Conservation (phyloP, 2,888 invertebrate species). For the Dascillus cervinus region DNA sequence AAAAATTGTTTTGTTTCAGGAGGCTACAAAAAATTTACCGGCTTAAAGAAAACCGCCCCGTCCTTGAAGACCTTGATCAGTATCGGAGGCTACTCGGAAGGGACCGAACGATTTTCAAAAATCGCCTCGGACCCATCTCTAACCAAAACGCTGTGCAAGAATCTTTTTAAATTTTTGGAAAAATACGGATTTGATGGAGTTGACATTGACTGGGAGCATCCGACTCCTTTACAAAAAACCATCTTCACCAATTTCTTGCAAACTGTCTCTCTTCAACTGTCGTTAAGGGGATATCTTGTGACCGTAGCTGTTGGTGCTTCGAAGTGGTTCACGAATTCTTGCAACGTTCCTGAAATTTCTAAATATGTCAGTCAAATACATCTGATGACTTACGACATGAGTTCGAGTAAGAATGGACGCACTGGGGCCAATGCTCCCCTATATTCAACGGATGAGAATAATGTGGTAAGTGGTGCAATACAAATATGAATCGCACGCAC, state of each 20-base stretch:
- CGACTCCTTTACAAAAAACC: too few species aligned
- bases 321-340: conserved; percentile 3
- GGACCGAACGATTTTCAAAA: conserved; percentile 27
- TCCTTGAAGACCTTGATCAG: conserved; percentile 42
- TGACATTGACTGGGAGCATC: conserved; percentile 48
- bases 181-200: conserved; percentile 45
- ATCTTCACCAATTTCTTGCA: too few species aligned
- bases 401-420: conserved; percentile 5
- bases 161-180: conserved; percentile 38
- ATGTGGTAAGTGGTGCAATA: conserved; percentile 7
- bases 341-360: conserved; percentile 7
- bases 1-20: conserved; percentile 14
- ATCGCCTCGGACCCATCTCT: conserved; percentile 37
- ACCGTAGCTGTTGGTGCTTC: conserved; percentile 8
- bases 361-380: conserved; percentile 8
- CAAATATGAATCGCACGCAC: not conserved
- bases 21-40: conserved; percentile 34
- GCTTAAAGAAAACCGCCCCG: conserved; percentile 39
- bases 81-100: conserved; percentile 47
- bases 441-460: conserved; percentile 6
- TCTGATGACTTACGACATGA: conserved; percentile 12
- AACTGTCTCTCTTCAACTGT: too few species aligned
- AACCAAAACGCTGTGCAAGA: conserved; percentile 40
- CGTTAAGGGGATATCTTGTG: conserved; percentile 3
- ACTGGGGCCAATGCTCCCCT: conserved; percentile 10